Conservation (phyloP, 2,888 invertebrate genomes). For the Tineola bisselliella region DNA sequence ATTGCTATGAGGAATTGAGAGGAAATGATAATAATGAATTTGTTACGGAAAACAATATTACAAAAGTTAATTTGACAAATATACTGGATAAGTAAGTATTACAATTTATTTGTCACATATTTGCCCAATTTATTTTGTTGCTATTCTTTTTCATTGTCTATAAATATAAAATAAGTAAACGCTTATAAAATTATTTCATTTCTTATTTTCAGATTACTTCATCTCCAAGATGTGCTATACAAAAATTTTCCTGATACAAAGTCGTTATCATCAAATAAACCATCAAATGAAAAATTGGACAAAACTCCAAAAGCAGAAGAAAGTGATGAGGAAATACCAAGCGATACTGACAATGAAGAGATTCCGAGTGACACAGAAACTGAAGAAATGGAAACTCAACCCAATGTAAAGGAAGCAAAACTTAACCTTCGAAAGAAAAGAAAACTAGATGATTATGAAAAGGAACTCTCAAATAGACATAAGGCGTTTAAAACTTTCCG, state of each 20-base stretch:
- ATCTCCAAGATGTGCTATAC: slow-evolving; percentile 55
- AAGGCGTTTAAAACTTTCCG: slow-evolving; percentile 73
- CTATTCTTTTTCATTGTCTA: too few relatives aligned
- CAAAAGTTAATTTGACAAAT: slow-evolving; percentile 62
- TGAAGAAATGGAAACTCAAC: slow-evolving; percentile 31
- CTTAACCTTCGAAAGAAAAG: slow-evolving; percentile 44
- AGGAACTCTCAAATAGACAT: slow-evolving; percentile 65
- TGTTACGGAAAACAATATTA: slow-evolving; percentile 52
- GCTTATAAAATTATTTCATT: too few relatives aligned
- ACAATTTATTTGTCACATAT: too few relatives aligned
- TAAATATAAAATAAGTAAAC: too few relatives aligned
- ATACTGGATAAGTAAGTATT: slow-evolving; percentile 71
- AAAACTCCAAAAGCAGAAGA: slow-evolving; percentile 26
- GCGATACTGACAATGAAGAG: slow-evolving; percentile 71
- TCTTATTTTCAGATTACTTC: slow-evolving; percentile 39
- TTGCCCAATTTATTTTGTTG: too few relatives aligned
- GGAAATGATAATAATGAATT: slow-evolving; percentile 55
- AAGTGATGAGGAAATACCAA: slow-evolving; percentile 52
- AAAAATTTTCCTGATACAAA: slow-evolving; percentile 77
- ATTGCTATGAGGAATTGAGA: slow-evolving; percentile 55
- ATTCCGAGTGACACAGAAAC: slow-evolving; percentile 71
- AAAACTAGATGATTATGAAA: slow-evolving; percentile 69
- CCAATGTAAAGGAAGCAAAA: slow-evolving; percentile 23
- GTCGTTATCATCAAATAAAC: slow-evolving; percentile 38
- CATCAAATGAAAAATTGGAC: slow-evolving; percentile 25